Percentiles rank a stretch among this genome's conserved stretches.
Evolutionary conservation across 2,888 invertebrate genomes (phyloP).

Genomic region (Thalpophila matura): DNA sequence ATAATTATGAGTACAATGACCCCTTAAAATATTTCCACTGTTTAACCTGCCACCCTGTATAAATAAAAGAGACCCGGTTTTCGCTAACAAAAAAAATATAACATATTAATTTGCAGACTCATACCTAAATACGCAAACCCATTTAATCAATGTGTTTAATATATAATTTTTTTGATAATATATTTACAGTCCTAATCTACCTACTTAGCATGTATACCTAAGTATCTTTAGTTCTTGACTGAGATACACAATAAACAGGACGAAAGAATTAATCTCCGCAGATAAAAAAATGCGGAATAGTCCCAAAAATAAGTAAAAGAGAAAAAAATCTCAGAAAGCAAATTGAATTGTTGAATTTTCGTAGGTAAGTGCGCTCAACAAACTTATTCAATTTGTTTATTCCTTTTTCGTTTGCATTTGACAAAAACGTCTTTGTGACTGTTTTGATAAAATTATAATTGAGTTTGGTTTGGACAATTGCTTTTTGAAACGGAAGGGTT

Average conservation of each 20-base stretch:
- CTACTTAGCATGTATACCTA: not conserved
- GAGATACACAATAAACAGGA: not conserved
- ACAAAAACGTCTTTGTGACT: slow-evolving; percentile 47
- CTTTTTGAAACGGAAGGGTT: slow-evolving; percentile 29
- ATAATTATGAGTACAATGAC: too few species aligned
- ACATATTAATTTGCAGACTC: too few species aligned
- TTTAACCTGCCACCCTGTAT: too few species aligned
- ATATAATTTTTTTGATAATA: too few species aligned
- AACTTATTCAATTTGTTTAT: slow-evolving; percentile 58
- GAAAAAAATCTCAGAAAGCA: slow-evolving; percentile 24
- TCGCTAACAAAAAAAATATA: too few species aligned
- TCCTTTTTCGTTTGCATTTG: slow-evolving; percentile 47
- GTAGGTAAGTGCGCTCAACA: slow-evolving; percentile 49
- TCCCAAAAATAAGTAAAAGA: slow-evolving; percentile 10
- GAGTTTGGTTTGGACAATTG: slow-evolving; percentile 48
- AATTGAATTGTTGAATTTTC: slow-evolving; percentile 57
- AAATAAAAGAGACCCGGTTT: too few species aligned
- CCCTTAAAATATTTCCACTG: too few species aligned
- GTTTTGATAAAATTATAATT: slow-evolving; percentile 56
- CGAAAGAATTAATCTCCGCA: not conserved
- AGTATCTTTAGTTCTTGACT: too few species aligned
- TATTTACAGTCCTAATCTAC: not conserved
- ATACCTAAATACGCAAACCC: too few species aligned
- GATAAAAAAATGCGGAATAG: not conserved
- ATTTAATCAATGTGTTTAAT: too few species aligned